These are phyloP conservation scores for Ciconia maguari DNA, from an alignment of 2,113 vertebrate species.

Conservation along the genomic window DNA sequence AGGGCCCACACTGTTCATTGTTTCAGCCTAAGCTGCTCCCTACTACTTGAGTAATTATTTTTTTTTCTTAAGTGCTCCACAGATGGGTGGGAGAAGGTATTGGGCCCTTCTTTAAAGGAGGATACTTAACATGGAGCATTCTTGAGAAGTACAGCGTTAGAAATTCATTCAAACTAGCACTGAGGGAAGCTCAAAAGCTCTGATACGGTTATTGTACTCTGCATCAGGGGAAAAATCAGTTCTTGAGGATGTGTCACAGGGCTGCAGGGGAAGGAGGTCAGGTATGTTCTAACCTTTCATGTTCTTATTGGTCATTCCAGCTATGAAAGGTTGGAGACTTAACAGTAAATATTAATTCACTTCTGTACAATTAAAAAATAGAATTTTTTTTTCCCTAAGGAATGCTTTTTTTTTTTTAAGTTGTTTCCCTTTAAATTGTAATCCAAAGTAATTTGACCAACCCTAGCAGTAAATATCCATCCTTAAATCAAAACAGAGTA, in stretches of 20 bases:
- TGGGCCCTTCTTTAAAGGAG: neutral
- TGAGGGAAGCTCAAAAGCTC: neutral
- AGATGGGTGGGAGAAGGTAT: neutral
- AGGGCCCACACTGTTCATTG: rapidly evolving
- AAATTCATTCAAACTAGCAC: neutral
- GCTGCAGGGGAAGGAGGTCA: neutral
- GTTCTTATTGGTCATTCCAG: neutral
- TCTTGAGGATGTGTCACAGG: rapidly evolving
- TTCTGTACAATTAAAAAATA: neutral
- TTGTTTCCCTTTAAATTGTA: neutral
- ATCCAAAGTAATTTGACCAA: neutral
- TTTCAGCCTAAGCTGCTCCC: neutral
- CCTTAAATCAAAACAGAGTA: neutral
- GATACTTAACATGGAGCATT: neutral
- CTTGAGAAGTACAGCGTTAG: neutral
- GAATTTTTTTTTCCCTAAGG: neutral
- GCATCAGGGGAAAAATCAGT: rapidly evolving
- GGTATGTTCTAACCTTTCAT: neutral
- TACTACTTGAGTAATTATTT: neutral
- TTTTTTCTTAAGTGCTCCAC: neutral
- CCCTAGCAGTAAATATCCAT: neutral
- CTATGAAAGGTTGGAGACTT: neutral
- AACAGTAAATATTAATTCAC: neutral
- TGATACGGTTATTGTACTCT: rapidly evolving
- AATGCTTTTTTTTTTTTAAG: neutral